These are phyloP conservation scores for Lithophane socia DNA, from an alignment of 2,888 invertebrate genomes.

Conservation along the genomic window DNA sequence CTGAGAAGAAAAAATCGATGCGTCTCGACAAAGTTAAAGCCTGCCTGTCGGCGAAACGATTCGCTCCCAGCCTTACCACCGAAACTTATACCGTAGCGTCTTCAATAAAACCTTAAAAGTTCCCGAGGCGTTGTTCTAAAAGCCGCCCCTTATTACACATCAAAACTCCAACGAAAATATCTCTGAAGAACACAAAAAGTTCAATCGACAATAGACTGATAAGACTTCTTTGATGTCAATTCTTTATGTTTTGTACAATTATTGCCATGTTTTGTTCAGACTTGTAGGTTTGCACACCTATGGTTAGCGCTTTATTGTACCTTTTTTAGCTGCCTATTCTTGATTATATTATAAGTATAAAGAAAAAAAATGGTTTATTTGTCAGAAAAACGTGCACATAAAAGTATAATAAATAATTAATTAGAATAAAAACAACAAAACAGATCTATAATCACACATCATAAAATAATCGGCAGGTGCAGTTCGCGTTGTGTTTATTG, in stretches of 20 bases:
- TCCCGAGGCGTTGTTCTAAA: constrained; percentile 70
- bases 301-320: background rate
- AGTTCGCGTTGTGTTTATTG: background rate
- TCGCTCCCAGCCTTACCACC: constrained; percentile 55
- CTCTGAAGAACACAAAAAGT: constrained; percentile 68
- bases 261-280: constrained; percentile 51
- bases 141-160: constrained; percentile 72
- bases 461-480: background rate
- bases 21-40: constrained; percentile 63
- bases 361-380: background rate
- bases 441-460: background rate
- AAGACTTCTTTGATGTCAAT: constrained; percentile 67
- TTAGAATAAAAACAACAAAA: background rate
- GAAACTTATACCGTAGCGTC: constrained; percentile 63
- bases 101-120: constrained; percentile 73
- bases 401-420: no score
- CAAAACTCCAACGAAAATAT: constrained; percentile 70
- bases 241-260: constrained; percentile 60
- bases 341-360: background rate
- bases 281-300: constrained; percentile 31
- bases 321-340: background rate
- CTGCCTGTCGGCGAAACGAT: constrained; percentile 58
- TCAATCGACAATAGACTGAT: constrained; percentile 68
- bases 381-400: background rate
- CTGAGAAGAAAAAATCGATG: constrained; percentile 59